Percentiles rank a stretch among this genome's conserved stretches.
Evolutionary conservation across 1,140 invertebrate genomes (phyloP).

Genomic region (Drosophila truncata): DNA sequence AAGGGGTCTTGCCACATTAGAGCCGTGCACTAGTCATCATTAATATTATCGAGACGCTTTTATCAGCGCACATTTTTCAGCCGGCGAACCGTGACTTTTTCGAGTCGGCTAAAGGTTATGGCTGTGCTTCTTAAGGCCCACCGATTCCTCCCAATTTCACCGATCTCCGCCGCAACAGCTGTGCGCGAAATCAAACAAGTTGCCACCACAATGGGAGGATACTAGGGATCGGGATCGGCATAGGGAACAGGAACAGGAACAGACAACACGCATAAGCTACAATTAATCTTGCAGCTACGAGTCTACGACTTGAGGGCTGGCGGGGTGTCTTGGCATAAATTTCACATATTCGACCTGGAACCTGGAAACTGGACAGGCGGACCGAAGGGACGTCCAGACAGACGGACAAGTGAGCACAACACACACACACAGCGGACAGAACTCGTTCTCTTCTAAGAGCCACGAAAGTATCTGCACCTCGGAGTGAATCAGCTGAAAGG

Average conservation of each 20-base stretch:
- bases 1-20: constrained; percentile 44
- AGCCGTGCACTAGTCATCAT: constrained; percentile 69
- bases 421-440: constrained; percentile 20
- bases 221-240: constrained; percentile 1
- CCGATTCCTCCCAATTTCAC: constrained; percentile 44
- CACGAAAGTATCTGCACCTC: constrained; percentile 59
- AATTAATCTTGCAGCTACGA: constrained; percentile 76
- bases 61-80: constrained; percentile 73
- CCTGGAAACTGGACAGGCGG: constrained; percentile 39
- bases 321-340: constrained; percentile 71
- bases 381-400: constrained; percentile 34
- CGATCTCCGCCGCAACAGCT: constrained; percentile 61
- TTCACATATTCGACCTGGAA: constrained; percentile 65
- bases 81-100: constrained; percentile 62
- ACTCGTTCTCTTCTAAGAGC: constrained; percentile 46
- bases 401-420: constrained; percentile 67
- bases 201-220: constrained; percentile 61
- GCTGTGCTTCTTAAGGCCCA: not conserved
- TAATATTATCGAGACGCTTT: constrained; percentile 71
- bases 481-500: constrained; percentile 80
- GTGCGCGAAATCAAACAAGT: constrained; percentile 73
- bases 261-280: constrained; percentile 70
- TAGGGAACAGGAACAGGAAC: constrained; percentile 25
- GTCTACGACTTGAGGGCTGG: constrained; percentile 28
- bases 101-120: constrained; percentile 54